These are phyloP conservation scores for Motacilla tschutschensis DNA, from an alignment of 2,113 vertebrate genomes.

Conservation along the genomic window DNA sequence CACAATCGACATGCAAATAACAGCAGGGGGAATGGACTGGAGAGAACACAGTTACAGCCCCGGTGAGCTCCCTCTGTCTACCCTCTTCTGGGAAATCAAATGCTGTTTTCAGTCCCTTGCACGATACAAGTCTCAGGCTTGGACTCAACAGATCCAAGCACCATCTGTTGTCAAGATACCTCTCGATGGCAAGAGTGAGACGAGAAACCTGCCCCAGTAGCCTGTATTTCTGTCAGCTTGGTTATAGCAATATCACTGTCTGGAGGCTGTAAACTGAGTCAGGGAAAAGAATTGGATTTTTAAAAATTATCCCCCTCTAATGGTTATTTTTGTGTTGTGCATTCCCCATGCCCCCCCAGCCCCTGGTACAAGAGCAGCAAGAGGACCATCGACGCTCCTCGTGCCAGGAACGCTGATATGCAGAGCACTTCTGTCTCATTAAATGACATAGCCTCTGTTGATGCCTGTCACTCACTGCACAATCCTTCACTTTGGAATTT, in stretches of 20 bases:
- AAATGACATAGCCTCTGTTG: neutral
- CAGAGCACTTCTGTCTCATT: neutral
- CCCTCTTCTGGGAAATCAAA: neutral
- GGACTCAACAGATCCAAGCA: neutral
- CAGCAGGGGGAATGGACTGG: neutral
- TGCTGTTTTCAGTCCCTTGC: neutral
- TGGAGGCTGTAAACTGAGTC: neutral
- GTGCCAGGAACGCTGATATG: neutral
- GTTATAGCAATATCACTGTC: neutral
- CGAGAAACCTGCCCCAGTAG: neutral
- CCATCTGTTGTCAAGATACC: neutral
- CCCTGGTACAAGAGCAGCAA: neutral
- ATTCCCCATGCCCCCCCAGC: neutral
- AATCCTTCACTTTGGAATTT: neutral
- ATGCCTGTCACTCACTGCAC: neutral
- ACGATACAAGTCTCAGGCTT: neutral
- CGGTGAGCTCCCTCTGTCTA: neutral
- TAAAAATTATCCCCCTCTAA: rapidly evolving
- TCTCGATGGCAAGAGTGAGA: neutral
- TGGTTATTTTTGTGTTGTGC: neutral
- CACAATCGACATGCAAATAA: neutral
- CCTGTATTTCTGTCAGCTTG: neutral
- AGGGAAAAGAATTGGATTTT: neutral
- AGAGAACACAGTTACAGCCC: neutral
- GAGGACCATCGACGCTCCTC: neutral